Evolutionary conservation across 2,113 vertebrate genomes (phyloP), one percentile per base, ranked within the genome.

Genomic region (Camelus dromedarius): DNA sequence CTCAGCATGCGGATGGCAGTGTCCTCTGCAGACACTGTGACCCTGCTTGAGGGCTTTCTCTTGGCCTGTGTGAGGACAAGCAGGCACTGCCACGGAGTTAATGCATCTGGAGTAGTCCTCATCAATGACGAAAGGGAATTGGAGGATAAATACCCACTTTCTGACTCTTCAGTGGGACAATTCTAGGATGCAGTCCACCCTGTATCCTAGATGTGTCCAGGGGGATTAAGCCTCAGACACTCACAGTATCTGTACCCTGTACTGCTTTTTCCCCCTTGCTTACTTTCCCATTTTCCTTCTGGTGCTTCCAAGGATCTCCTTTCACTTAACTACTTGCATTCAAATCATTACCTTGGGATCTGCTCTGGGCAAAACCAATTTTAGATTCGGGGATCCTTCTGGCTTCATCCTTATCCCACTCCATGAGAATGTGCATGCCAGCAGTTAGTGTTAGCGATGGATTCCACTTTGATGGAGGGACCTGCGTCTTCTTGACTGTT

Each of bases 401-500:
- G 8, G 46, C 8, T 26, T n/a, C 20, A 64, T 66, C 18, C 26
- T 82, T 64, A 72, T 14, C 4, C 28, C 13, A 52, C 35, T 62
- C 66, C 60, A 64, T 32, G 56, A n/a, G 50, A 82, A 84, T 77
- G 30, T 1, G 20, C 76, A 80, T 38, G 50, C n/a, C 83, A 60
- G 42, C 32, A 46, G 13, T 52, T 46, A 67, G 67, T 86, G 11
- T 62, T 77, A 26, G 19, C 3, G 7, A 60, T 42, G 24, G 62
- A 75, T 96, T 92, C 91, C 62, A 0, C 77, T 70, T 46, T 88
- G 97, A 97, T 91, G 94, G 92, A 86, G 85, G 58, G 79, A 75
- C 66, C 73, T 83, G 90, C 64, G n/a, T 96, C 95, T 95, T 93
- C 46, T 73, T 81, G 22, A 90, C 80, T 96, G 9, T 95, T 80